phyloP scores from a whole-genome alignment of 2,888 invertebrate species.

The Odontocerum albicorne region DNA sequence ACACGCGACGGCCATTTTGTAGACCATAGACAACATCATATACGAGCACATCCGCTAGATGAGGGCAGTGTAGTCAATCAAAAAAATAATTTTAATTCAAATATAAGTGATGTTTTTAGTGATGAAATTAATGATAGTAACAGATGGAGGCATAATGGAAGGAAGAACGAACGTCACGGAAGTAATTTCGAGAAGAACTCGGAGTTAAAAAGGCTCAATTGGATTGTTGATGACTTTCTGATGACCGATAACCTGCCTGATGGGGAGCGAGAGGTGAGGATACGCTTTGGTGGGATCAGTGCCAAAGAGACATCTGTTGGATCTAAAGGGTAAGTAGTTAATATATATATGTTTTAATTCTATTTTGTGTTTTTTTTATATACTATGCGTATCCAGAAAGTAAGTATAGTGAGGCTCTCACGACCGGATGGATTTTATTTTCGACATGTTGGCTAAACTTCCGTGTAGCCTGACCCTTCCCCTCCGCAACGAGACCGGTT shows the following conservation, averaged over 20 bases:
- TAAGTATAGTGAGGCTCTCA: background rate
- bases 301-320: slow-evolving; percentile 69
- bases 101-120: background rate
- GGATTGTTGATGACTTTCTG: slow-evolving; percentile 61
- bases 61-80: too few relatives aligned
- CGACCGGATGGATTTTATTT: too few relatives aligned
- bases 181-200: background rate
- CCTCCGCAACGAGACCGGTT: too few relatives aligned
- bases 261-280: slow-evolving; percentile 68
- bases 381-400: background rate
- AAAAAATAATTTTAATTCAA: too few relatives aligned
- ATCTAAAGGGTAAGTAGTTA: slow-evolving; percentile 50
- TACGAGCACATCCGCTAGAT: too few relatives aligned
- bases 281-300: slow-evolving; percentile 64
- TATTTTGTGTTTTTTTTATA: background rate
- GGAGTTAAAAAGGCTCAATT: slow-evolving; percentile 5
- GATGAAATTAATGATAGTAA: background rate
- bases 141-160: slow-evolving; percentile 4
- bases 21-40: too few relatives aligned
- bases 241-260: slow-evolving; percentile 66
- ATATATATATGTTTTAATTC: background rate
- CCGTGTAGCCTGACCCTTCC: too few relatives aligned
- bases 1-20: too few relatives aligned
- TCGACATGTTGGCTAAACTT: too few relatives aligned
- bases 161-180: background rate